These are phyloP conservation scores for Sarcophaga variegata DNA, from an alignment of 2,888 invertebrate genomes.

Conservation along the genomic window DNA sequence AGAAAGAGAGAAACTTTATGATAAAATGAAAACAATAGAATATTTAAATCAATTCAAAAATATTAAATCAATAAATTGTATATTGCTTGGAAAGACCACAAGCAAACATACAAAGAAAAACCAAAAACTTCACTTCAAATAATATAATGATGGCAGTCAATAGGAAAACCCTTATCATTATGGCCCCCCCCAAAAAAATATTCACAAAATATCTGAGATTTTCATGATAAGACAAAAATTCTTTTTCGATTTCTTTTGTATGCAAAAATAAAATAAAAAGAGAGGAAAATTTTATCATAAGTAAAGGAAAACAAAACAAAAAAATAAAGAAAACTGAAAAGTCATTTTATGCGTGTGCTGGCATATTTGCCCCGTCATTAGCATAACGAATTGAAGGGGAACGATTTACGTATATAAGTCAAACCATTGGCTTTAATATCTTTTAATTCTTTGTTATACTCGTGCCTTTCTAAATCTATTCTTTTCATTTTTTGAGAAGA, in stretches of 20 bases:
- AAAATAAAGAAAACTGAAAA: constrained; percentile 6
- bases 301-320: neutral
- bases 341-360: constrained; percentile 50
- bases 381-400: constrained; percentile 41
- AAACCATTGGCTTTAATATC: constrained; percentile 15
- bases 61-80: constrained; percentile 55
- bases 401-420: constrained; percentile 21
- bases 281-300: constrained; percentile 11
- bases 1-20: constrained; percentile 21
- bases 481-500: too few species aligned
- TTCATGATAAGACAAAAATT: constrained; percentile 50
- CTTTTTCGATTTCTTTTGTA: constrained; percentile 17
- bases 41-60: constrained; percentile 53
- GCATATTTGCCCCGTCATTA: constrained; percentile 63
- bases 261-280: neutral
- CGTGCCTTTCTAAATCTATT: too few species aligned
- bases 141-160: constrained; percentile 13
- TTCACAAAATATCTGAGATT: constrained; percentile 12
- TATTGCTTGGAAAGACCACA: neutral
- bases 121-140: neutral
- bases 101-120: neutral
- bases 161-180: constrained; percentile 55
- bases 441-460: neutral
- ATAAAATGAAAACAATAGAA: constrained; percentile 46
- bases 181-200: constrained; percentile 1